Conservation (phyloP, 2,113 vertebrate species). For the Osmerus mordax region DNA sequence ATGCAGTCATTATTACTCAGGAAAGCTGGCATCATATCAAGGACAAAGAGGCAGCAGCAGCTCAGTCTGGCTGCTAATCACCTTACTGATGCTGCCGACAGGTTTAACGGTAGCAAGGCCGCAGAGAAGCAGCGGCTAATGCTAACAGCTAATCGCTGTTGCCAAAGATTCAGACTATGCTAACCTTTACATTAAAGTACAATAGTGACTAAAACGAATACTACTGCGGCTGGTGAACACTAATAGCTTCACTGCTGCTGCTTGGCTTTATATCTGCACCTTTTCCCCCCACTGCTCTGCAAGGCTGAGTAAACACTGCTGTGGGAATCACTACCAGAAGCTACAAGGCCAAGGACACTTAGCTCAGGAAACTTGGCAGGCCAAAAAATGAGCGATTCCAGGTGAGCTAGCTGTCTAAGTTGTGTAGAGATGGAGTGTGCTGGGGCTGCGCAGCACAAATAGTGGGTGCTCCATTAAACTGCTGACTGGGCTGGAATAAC, state of each 20-base stretch:
- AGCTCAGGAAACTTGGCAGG: slow-evolving; percentile 33
- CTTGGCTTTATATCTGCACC: slow-evolving; percentile 34
- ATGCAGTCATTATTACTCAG: slow-evolving; percentile 60
- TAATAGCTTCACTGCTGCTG: slow-evolving; percentile 13
- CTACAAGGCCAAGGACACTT: slow-evolving; percentile 35
- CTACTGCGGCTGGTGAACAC: not conserved
- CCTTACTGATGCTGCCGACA: slow-evolving; percentile 36
- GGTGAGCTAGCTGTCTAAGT: slow-evolving; percentile 23
- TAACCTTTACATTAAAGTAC: not conserved
- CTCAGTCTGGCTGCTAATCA: slow-evolving; percentile 61
- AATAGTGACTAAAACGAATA: not conserved
- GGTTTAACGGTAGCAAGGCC: slow-evolving; percentile 31
- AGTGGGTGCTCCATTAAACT: slow-evolving; percentile 45
- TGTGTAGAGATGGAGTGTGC: slow-evolving; percentile 42
- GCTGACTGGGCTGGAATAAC: slow-evolving; percentile 61
- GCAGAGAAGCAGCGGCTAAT: slow-evolving; percentile 15
- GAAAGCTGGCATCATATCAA: slow-evolving; percentile 65
- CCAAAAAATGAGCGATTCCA: slow-evolving; percentile 56
- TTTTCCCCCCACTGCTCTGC: slow-evolving; percentile 10
- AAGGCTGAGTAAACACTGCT: slow-evolving; percentile 31
- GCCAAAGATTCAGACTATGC: not conserved
- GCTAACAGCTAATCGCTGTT: not conserved
- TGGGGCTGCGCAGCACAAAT: slow-evolving; percentile 46
- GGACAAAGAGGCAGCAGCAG: slow-evolving; percentile 48
- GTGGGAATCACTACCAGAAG: slow-evolving; percentile 36